These are phyloP conservation scores for Seladonia tumulorum DNA, from an alignment of 2,888 invertebrate genomes.

Conservation along the genomic window DNA sequence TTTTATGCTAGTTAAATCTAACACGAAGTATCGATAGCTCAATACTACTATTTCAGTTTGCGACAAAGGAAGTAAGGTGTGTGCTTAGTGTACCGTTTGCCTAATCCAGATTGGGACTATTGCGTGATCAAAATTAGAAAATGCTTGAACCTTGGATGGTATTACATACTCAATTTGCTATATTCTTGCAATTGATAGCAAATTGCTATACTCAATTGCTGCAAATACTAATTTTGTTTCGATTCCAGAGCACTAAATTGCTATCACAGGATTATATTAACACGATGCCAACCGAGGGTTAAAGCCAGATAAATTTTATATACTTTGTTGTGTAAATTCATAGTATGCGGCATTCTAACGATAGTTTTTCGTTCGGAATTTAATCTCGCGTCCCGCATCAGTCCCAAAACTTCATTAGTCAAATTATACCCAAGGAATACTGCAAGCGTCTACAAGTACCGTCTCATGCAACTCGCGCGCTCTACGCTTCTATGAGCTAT, in stretches of 20 bases:
- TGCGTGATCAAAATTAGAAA: no score
- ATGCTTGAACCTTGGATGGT: no score
- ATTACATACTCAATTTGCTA: no score
- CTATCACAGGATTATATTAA: no score
- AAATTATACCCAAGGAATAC: constrained; percentile 19
- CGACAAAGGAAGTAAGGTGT: not conserved
- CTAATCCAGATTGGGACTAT: not conserved
- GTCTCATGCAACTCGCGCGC: constrained; percentile 47
- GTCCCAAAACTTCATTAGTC: constrained; percentile 1
- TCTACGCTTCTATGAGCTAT: not conserved
- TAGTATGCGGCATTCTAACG: not conserved
- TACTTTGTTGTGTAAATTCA: no score
- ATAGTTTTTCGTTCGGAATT: not conserved
- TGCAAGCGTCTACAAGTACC: constrained; percentile 46
- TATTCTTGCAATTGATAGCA: no score
- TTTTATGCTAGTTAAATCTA: not conserved
- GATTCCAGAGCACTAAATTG: no score
- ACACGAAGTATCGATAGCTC: not conserved
- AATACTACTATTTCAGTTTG: not conserved
- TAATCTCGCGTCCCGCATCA: not conserved
- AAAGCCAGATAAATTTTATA: no score
- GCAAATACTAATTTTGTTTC: no score
- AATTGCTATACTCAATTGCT: no score
- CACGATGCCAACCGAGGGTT: no score
- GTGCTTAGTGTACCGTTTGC: not conserved